phyloP scores from a whole-genome alignment of 2,113 vertebrate genomes.

The Rhombomys opimus region DNA sequence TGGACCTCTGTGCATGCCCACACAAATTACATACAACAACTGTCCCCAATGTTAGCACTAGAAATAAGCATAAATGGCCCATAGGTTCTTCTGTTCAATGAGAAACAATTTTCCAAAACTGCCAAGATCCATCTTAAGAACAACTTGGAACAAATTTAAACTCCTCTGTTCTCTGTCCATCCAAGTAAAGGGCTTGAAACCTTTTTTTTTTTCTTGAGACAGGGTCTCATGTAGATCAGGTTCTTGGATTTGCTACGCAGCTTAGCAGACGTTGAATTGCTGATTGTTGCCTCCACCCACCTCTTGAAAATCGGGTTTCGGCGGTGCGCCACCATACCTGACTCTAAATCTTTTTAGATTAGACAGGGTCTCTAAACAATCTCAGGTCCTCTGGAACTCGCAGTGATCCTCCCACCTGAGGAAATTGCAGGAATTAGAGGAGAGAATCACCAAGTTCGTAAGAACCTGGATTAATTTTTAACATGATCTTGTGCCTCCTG shows the following conservation, averaged over 20 bases:
- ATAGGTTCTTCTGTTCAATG: neutral
- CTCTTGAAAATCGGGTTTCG: neutral
- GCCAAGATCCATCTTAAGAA: neutral
- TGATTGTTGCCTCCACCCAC: neutral
- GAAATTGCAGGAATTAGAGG: neutral
- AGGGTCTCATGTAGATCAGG: neutral
- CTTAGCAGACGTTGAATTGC: neutral
- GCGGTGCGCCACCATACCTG: too few species aligned
- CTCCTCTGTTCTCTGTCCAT: neutral
- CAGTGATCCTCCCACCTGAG: neutral
- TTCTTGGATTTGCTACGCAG: neutral
- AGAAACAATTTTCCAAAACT: neutral
- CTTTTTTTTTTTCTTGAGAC: neutral
- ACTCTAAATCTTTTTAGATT: neutral
- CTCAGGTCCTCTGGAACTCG: neutral
- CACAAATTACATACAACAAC: neutral
- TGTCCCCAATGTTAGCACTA: neutral
- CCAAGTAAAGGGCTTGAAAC: neutral
- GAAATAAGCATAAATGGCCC: neutral
- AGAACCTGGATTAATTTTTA: neutral
- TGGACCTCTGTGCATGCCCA: neutral
- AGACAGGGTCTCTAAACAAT: neutral
- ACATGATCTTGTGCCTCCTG: neutral
- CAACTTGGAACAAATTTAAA: neutral
- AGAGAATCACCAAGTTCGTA: neutral